Percentiles rank a stretch among this genome's conserved stretches.
These are phyloP conservation scores for Eretmodus cyanostictus DNA, from an alignment of 2,113 vertebrate species.

Conservation along the genomic window DNA sequence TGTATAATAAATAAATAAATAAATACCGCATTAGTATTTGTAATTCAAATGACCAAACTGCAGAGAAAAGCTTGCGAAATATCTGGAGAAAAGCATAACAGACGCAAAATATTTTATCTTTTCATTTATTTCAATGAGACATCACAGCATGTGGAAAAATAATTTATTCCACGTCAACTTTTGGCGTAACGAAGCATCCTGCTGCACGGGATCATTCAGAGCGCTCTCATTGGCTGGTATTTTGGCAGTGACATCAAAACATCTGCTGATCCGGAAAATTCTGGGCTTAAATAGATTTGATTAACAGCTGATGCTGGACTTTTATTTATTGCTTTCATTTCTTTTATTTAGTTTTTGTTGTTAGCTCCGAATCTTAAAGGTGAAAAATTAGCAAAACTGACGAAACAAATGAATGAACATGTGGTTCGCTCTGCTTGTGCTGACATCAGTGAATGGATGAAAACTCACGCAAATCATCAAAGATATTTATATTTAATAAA, in stretches of 20 bases:
- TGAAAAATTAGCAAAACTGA: background rate
- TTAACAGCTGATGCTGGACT: background rate
- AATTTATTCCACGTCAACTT: background rate
- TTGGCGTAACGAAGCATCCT: background rate
- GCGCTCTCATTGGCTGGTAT: background rate
- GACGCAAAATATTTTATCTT: accelerated
- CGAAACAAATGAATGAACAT: accelerated
- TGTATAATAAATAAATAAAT: background rate
- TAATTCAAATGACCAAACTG: background rate
- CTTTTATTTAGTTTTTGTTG: background rate
- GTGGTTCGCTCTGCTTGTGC: accelerated
- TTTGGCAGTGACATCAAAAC: background rate
- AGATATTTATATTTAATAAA: background rate
- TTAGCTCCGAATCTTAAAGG: background rate
- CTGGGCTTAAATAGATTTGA: background rate
- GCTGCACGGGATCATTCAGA: too few species aligned
- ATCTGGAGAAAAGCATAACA: background rate
- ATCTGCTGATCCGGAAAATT: background rate
- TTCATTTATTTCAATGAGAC: background rate
- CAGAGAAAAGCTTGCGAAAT: background rate
- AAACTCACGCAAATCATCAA: background rate
- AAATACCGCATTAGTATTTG: background rate
- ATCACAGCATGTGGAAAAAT: background rate
- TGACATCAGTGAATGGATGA: accelerated
- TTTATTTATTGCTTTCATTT: background rate